phyloP scores from a whole-genome alignment of 2,888 invertebrate genomes.

The Caprella mutica region DNA sequence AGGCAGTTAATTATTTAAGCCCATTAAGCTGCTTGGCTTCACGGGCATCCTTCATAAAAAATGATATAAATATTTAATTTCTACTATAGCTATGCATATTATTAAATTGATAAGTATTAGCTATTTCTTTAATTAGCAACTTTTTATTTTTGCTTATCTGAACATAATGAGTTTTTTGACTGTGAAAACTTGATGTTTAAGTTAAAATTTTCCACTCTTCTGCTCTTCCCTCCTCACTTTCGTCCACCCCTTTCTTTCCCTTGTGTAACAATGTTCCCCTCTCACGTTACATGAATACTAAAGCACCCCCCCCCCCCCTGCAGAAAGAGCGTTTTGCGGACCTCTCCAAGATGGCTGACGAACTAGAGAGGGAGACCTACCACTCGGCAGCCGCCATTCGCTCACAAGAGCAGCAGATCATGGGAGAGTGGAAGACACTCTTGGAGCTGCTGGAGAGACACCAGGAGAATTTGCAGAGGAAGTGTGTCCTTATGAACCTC shows the following conservation, averaged over 20 bases:
- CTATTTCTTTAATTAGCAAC: too few relatives aligned
- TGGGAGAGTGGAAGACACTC: slow-evolving; percentile 75
- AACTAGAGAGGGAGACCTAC: slow-evolving; percentile 81
- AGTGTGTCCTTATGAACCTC: slow-evolving; percentile 75
- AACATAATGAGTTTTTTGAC: too few relatives aligned
- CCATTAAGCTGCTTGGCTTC: too few relatives aligned
- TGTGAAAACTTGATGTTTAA: too few relatives aligned
- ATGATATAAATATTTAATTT: too few relatives aligned
- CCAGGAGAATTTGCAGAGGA: slow-evolving; percentile 57
- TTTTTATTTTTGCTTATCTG: too few relatives aligned
- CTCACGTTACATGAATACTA: background rate
- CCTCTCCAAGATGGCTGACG: slow-evolving; percentile 82
- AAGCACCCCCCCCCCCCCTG: background rate
- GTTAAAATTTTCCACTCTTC: background rate
- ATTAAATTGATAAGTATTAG: too few relatives aligned
- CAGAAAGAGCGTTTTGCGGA: slow-evolving; percentile 86
- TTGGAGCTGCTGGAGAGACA: slow-evolving; percentile 74
- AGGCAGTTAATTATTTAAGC: too few relatives aligned
- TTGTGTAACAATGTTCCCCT: background rate
- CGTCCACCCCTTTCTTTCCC: background rate
- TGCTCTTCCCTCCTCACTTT: background rate
- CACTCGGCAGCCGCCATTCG: slow-evolving; percentile 72
- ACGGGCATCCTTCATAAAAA: too few relatives aligned
- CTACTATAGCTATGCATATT: too few relatives aligned
- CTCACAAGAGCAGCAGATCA: slow-evolving; percentile 59